phyloP scores from a whole-genome alignment of 2,797 vertebrate species.

The Rousettus madagascariensis region DNA sequence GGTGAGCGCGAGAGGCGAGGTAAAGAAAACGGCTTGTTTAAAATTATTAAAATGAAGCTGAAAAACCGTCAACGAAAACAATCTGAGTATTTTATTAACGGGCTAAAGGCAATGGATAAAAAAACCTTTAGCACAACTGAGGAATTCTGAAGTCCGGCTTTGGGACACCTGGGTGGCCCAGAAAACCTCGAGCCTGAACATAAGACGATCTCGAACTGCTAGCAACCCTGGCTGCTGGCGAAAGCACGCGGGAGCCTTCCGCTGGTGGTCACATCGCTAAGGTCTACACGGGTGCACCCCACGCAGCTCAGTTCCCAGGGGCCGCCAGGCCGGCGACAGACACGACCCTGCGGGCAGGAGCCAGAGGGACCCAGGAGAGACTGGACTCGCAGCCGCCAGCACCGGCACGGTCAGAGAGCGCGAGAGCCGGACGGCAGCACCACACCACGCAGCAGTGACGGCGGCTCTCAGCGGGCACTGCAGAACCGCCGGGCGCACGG shows the following conservation, averaged over 20 bases:
- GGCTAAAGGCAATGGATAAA: neutral
- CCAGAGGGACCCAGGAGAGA: too few relatives aligned
- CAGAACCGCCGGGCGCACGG: too few relatives aligned
- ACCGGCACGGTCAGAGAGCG: too few relatives aligned
- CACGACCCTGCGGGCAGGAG: too few relatives aligned
- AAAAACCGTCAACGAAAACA: neutral
- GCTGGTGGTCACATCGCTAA: neutral
- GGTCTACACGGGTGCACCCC: neutral
- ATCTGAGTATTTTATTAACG: neutral
- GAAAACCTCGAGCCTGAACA: neutral
- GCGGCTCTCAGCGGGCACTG: too few relatives aligned
- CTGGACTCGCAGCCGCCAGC: too few relatives aligned
- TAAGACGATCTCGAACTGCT: neutral
- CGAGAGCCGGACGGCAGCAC: too few relatives aligned
- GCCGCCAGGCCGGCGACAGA: too few relatives aligned
- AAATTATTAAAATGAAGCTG: neutral
- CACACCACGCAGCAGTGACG: too few relatives aligned
- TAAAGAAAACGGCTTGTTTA: neutral
- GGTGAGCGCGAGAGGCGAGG: neutral
- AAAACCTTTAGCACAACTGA: neutral
- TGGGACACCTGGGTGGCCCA: neutral
- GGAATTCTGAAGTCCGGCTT: neutral
- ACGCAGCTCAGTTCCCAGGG: too few relatives aligned
- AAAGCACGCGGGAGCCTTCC: neutral
- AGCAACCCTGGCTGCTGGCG: neutral